Evolutionary conservation across 2,888 invertebrate species (phyloP).

Genomic region (Acheta domesticus): DNA sequence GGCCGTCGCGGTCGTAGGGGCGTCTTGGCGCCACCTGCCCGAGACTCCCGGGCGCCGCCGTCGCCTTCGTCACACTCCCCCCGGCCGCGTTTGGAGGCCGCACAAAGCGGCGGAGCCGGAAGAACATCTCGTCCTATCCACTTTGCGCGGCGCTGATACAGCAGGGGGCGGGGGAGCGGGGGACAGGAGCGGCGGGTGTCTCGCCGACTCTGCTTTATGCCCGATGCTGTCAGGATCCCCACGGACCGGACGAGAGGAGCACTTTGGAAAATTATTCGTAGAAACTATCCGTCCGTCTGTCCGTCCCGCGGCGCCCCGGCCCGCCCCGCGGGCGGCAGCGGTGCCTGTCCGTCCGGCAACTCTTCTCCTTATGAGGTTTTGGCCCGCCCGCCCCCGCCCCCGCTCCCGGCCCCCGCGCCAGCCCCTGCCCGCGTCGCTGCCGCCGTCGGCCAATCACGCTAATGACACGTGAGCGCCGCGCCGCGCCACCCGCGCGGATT

Average conservation of each 20-base stretch:
- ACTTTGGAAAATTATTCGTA: conserved; percentile 35
- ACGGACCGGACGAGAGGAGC: conserved; percentile 26
- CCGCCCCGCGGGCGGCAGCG: not conserved
- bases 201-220: conserved; percentile 7
- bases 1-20: not conserved
- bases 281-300: conserved; percentile 19
- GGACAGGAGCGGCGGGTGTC: not conserved
- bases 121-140: conserved; percentile 3
- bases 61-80: not conserved
- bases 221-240: not conserved
- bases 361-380: not conserved
- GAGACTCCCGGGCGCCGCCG: too few relatives aligned
- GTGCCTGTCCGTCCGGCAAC: conserved; percentile 26
- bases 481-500: not conserved
- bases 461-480: conserved; percentile 30
- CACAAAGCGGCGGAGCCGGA: not conserved
- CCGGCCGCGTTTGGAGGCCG: not conserved
- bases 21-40: not conserved
- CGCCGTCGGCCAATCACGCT: conserved; percentile 31
- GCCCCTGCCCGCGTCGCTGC: not conserved
- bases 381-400: not conserved
- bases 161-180: not conserved
- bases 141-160: not conserved
- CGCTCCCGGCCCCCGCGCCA: conserved; percentile 21
- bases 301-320: not conserved